Evolutionary conservation across 1,140 invertebrate species (phyloP).

Genomic region (Nomia melanderi): DNA sequence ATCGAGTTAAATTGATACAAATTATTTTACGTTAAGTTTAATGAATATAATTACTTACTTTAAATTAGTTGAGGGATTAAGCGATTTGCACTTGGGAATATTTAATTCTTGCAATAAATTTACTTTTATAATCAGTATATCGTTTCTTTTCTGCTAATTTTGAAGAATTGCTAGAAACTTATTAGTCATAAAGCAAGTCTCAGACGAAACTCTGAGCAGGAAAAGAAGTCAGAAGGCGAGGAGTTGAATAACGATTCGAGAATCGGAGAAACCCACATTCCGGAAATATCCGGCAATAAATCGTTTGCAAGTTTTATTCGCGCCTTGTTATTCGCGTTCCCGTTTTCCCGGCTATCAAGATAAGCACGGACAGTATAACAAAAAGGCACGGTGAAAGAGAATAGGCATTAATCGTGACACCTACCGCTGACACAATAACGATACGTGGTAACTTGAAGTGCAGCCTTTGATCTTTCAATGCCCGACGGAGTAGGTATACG

Average conservation of each 20-base stretch:
- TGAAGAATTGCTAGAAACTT: too few relatives aligned
- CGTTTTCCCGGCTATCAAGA: constrained; percentile 17
- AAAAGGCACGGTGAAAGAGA: constrained; percentile 1
- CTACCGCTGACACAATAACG: neutral
- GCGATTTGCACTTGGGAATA: too few relatives aligned
- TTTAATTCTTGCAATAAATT: too few relatives aligned
- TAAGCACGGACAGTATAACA: neutral
- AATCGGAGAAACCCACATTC: neutral
- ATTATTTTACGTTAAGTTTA: too few relatives aligned
- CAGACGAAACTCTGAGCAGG: too few relatives aligned
- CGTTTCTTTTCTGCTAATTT: too few relatives aligned
- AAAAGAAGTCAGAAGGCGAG: neutral
- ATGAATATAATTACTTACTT: too few relatives aligned
- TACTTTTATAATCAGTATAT: too few relatives aligned
- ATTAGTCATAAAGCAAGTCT: too few relatives aligned
- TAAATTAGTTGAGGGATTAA: too few relatives aligned
- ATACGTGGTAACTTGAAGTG: neutral
- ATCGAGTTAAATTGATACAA: too few relatives aligned
- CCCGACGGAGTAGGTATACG: neutral
- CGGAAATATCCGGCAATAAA: constrained; percentile 32
- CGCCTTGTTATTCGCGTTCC: constrained; percentile 20
- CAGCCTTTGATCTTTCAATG: neutral
- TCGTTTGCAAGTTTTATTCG: constrained; percentile 46
- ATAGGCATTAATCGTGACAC: neutral
- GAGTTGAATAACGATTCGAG: neutral